Evolutionary conservation across 2,113 vertebrate genomes (phyloP).

Genomic region (Pachypanchax playfairii): DNA sequence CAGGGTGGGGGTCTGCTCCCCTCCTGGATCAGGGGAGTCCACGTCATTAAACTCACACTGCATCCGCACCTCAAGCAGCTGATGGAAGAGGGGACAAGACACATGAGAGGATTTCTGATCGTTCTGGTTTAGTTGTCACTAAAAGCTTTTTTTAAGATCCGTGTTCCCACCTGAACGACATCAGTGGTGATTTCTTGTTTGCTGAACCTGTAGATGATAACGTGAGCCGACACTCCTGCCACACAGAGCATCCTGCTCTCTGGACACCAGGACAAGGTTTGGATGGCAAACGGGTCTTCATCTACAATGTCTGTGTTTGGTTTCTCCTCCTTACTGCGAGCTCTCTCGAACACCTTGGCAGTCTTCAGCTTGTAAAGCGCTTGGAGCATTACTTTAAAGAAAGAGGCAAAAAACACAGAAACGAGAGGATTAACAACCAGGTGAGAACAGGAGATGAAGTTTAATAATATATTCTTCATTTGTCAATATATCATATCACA

Average conservation of each 20-base stretch:
- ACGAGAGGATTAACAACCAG: not conserved
- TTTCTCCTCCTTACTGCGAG: conserved; percentile 90
- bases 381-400: conserved; percentile 89
- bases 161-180: conserved; percentile 86
- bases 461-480: too few relatives aligned
- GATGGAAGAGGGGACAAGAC: conserved; percentile 2
- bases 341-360: conserved; percentile 96
- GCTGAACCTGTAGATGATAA: conserved; percentile 96
- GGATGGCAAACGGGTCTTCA: conserved; percentile 97
- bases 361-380: conserved; percentile 98
- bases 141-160: too few relatives aligned
- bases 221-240: conserved; percentile 94
- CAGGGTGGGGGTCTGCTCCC: conserved; percentile 85
- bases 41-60: conserved; percentile 88
- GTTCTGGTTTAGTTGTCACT: too few relatives aligned
- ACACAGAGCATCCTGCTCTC: conserved; percentile 95
- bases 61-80: conserved; percentile 95
- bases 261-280: conserved; percentile 95
- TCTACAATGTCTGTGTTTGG: conserved; percentile 91
- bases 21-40: conserved; percentile 86
- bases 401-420: not conserved
- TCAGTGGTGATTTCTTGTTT: conserved; percentile 93
- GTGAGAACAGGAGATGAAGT: too few relatives aligned
- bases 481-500: too few relatives aligned
- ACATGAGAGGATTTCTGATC: not conserved